Evolutionary conservation across 2,797 vertebrate species (phyloP).

Genomic region (Peromyscus attwateri): DNA sequence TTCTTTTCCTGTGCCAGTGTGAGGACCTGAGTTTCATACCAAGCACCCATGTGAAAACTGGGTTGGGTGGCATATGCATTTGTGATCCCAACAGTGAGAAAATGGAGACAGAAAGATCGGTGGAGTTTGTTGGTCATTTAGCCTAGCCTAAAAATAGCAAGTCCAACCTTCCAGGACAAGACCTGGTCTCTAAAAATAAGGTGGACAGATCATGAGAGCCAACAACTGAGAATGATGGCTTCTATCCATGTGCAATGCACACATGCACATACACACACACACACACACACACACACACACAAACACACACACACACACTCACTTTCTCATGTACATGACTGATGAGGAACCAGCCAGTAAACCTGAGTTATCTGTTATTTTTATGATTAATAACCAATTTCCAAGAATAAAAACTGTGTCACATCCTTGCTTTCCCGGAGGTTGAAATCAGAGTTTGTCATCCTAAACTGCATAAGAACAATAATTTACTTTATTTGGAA

Average conservation of each 20-base stretch:
- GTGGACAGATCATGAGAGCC: not conserved
- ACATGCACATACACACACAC: not conserved
- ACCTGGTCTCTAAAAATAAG: not conserved
- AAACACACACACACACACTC: no score
- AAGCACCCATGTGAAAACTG: not conserved
- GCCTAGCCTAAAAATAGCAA: not conserved
- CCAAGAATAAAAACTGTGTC: not conserved
- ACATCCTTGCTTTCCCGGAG: not conserved
- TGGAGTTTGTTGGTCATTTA: not conserved
- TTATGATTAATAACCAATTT: not conserved
- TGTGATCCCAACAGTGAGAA: not conserved
- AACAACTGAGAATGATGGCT: not conserved
- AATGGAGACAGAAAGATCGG: accelerated
- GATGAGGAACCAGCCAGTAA: not conserved
- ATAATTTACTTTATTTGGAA: not conserved
- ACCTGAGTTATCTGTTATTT: not conserved
- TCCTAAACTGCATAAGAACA: not conserved
- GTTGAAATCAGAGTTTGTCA: not conserved
- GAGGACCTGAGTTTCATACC: no score
- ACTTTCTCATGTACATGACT: not conserved
- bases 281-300: not conserved
- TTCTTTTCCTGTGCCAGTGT: no score
- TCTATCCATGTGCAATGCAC: not conserved
- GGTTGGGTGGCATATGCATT: not conserved
- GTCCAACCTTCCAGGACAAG: not conserved